These are phyloP conservation scores for Cydia pomonella DNA, from an alignment of 1,140 invertebrate species.

Conservation along the genomic window DNA sequence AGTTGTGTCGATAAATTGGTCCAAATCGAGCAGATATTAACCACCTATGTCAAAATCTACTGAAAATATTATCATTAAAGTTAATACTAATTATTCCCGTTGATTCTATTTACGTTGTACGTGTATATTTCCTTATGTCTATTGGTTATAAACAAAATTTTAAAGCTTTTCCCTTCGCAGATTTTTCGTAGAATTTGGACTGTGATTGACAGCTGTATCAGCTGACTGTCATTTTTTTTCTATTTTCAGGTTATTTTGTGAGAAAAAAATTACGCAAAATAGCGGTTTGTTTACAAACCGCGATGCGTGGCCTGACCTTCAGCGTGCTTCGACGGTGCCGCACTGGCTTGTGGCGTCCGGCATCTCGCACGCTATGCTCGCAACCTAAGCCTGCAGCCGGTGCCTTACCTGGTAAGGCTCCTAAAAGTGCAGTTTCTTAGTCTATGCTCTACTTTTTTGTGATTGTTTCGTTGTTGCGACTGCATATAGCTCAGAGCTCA, in stretches of 20 bases:
- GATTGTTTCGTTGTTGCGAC: not conserved
- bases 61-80: not conserved
- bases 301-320: conserved; percentile 14
- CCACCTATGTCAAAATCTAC: no score
- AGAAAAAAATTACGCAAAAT: not conserved
- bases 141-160: not conserved
- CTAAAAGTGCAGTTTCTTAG: not conserved
- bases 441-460: not conserved
- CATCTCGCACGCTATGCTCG: not conserved
- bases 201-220: not conserved
- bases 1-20: not conserved
- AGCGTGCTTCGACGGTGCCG: conserved; percentile 5
- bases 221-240: conserved; percentile 15
- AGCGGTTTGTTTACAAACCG: conserved; percentile 3
- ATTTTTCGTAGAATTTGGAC: not conserved
- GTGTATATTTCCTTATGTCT: not conserved
- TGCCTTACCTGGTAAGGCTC: not conserved
- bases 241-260: conserved; percentile 7
- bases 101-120: not conserved
- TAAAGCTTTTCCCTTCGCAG: not conserved
- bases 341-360: not conserved
- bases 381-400: not conserved
- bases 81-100: not conserved
- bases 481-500: no score
- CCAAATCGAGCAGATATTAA: not conserved